Evolutionary conservation across 53 echinoderm and acorn worm species (phyloP).

Genomic region (Holothuria scabra): DNA sequence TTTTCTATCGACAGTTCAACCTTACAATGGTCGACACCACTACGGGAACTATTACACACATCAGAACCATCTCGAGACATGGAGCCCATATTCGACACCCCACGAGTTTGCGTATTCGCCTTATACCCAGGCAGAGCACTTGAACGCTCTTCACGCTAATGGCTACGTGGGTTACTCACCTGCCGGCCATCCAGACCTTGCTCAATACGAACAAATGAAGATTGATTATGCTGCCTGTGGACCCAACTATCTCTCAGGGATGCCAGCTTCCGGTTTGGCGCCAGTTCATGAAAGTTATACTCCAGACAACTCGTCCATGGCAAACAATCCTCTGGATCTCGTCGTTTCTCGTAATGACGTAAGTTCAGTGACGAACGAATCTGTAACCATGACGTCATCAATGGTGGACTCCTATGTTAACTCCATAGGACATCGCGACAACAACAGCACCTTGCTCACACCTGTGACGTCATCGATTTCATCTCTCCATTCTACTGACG

Average conservation of each 20-base stretch:
- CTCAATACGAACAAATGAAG: conserved; percentile 45
- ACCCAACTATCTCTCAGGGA: conserved; percentile 14
- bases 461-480: conserved; percentile 23
- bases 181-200: conserved; percentile 1
- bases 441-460: conserved; percentile 21
- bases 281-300: conserved; percentile 26
- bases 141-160: conserved; percentile 31
- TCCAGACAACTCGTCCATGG: conserved; percentile 18
- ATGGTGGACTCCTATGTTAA: neutral
- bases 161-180: conserved; percentile 36
- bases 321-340: conserved; percentile 31
- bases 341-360: conserved; percentile 21
- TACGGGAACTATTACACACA: conserved; percentile 49
- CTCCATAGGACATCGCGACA: neutral
- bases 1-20: conserved; percentile 39
- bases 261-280: conserved; percentile 2
- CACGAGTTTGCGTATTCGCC: conserved; percentile 43
- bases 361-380: neutral
- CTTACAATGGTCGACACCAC: conserved; percentile 52
- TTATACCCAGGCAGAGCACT: conserved; percentile 18
- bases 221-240: conserved; percentile 29
- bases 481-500: neutral
- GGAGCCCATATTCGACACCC: conserved; percentile 50
- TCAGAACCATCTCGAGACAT: conserved; percentile 47
- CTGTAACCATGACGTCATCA: conserved; percentile 1